A percentile compares a stretch with the other conserved stretches of the same genome.
These are phyloP conservation scores for Parascotia fuliginaria DNA, from an alignment of 2,888 invertebrate genomes.

Conservation along the genomic window DNA sequence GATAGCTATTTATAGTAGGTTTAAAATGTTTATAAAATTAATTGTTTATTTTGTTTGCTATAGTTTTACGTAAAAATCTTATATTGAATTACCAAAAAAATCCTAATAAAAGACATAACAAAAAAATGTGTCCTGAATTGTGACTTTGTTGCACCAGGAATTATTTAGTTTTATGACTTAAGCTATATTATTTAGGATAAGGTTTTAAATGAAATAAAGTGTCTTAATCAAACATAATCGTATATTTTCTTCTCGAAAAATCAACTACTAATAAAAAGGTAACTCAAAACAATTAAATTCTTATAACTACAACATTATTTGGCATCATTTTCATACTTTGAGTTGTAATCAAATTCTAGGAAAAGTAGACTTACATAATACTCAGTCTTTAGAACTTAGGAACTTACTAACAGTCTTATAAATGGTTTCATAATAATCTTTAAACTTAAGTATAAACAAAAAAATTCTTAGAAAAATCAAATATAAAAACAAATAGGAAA, in stretches of 20 bases:
- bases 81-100: no score
- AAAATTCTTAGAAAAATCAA: no score
- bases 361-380: constrained; percentile 5
- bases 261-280: constrained; percentile 11
- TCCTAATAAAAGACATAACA: no score
- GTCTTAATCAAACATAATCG: constrained; percentile 7
- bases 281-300: constrained; percentile 13
- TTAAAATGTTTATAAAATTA: no score
- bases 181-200: not conserved
- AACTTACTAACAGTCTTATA: not conserved
- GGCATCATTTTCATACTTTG: constrained; percentile 15
- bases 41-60: no score
- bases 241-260: constrained; percentile 9
- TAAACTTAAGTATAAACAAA: no score
- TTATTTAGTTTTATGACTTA: constrained; percentile 6
- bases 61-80: no score
- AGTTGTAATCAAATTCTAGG: constrained; percentile 10
- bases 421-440: no score
- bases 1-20: no score
- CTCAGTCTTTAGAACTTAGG: constrained; percentile 5
- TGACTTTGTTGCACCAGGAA: constrained; percentile 7
- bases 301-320: constrained; percentile 14
- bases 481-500: no score
- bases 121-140: no score
- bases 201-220: constrained; percentile 8